A percentile compares a stretch with the other conserved stretches of the same genome.
Conservation (phyloP, 2,888 invertebrate species). For the Parnassius apollo region DNA sequence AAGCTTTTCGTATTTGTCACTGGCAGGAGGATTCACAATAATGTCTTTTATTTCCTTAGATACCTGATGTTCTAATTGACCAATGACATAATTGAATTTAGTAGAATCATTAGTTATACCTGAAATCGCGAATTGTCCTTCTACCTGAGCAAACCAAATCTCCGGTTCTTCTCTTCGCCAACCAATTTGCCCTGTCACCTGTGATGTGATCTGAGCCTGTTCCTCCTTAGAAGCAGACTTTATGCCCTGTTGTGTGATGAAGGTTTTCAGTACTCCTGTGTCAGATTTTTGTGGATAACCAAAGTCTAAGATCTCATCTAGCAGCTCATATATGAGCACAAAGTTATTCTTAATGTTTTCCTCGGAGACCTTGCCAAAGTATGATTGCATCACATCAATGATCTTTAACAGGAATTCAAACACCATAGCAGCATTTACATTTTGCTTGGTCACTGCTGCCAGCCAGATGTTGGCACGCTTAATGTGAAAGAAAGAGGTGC, state of each 20-base stretch:
- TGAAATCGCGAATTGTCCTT: too few relatives aligned
- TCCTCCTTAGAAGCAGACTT: slow-evolving; percentile 99
- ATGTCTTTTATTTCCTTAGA: too few relatives aligned
- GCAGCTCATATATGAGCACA: slow-evolving; percentile 98
- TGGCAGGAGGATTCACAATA: too few relatives aligned
- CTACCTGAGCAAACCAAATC: too few relatives aligned
- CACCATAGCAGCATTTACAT: slow-evolving; percentile 99
- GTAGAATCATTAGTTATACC: too few relatives aligned
- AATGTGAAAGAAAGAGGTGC: slow-evolving; percentile 99
- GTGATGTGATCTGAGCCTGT: slow-evolving; percentile 99
- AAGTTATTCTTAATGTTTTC: slow-evolving; percentile 99
- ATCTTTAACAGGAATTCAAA: slow-evolving; percentile 99
- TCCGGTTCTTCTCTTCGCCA: too few relatives aligned
- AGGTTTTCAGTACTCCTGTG: slow-evolving; percentile 98
- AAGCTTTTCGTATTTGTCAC: too few relatives aligned
- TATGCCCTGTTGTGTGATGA: slow-evolving; percentile 99
- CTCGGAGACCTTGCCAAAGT: slow-evolving; percentile 99
- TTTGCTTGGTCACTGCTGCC: slow-evolving; percentile 99
- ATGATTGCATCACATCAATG: slow-evolving; percentile 99
- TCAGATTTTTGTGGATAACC: slow-evolving; percentile 99
- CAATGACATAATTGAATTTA: too few relatives aligned
- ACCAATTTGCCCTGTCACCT: too few relatives aligned
- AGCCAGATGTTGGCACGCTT: slow-evolving; percentile 99
- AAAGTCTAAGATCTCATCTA: slow-evolving; percentile 99
- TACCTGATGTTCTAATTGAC: too few relatives aligned